phyloP scores from a whole-genome alignment of 2,797 vertebrate genomes.

The Sandelia bainsii region DNA sequence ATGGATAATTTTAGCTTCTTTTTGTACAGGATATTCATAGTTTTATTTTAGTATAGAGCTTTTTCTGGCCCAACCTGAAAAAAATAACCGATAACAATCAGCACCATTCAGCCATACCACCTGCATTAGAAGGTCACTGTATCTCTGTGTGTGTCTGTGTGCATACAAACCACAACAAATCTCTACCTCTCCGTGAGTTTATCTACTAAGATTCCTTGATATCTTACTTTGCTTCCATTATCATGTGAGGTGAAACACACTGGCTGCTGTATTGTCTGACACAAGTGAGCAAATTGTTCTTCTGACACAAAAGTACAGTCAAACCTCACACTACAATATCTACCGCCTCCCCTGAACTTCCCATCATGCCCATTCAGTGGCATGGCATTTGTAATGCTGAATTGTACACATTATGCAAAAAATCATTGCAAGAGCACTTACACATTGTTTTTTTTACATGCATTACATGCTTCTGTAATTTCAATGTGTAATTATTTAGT shows the following conservation, averaged over 20 bases:
- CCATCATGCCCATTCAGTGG: not conserved
- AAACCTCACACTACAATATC: slow-evolving; percentile 16
- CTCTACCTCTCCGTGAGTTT: slow-evolving; percentile 6
- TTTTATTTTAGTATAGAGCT: no score
- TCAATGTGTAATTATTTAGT: no score
- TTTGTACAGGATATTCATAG: not conserved
- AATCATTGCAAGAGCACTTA: not conserved
- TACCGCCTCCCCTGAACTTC: not conserved
- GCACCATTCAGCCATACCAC: slow-evolving; percentile 40
- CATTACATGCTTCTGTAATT: no score
- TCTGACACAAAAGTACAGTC: slow-evolving; percentile 8
- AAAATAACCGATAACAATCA: slow-evolving; percentile 29
- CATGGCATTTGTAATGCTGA: not conserved
- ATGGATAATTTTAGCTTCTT: not conserved
- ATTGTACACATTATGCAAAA: not conserved
- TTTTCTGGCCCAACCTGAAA: not conserved
- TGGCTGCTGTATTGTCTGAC: slow-evolving; percentile 35
- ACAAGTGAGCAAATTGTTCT: not conserved
- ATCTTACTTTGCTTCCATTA: slow-evolving; percentile 20
- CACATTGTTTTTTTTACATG: no score
- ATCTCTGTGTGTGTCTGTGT: slow-evolving; percentile 20
- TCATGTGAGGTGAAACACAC: slow-evolving; percentile 2
- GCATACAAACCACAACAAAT: slow-evolving; percentile 43
- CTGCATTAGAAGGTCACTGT: slow-evolving; percentile 68
- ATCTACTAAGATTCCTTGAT: slow-evolving; percentile 15